Conservation (phyloP, 2,888 invertebrate species). For the Ariolimax columbianus region DNA sequence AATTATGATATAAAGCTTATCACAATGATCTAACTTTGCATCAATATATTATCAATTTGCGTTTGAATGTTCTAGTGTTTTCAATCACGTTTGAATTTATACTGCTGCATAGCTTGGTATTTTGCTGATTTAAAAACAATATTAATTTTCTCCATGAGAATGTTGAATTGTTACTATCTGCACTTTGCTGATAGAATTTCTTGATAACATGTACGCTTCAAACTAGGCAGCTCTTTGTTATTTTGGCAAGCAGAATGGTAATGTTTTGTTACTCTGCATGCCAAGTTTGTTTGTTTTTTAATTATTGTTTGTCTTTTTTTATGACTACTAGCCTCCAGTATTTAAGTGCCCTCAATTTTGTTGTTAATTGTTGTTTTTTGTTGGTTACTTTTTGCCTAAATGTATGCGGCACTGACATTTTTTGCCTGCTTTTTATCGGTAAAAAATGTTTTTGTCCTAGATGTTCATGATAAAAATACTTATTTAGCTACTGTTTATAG, state of each 20-base stretch:
- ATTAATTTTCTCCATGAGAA: background rate
- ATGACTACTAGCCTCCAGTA: background rate
- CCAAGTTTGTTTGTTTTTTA: background rate
- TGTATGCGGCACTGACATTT: no score
- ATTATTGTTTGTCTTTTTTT: background rate
- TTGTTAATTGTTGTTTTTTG: background rate
- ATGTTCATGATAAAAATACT: background rate
- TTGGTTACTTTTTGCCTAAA: background rate
- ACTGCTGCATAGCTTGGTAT: constrained; percentile 7
- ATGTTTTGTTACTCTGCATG: constrained; percentile 6
- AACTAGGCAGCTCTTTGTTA: constrained; percentile 16
- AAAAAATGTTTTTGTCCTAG: background rate
- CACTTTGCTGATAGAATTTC: background rate
- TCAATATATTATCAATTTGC: no score
- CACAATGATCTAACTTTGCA: no score
- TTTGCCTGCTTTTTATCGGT: background rate
- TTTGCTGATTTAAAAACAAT: background rate
- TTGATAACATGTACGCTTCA: background rate
- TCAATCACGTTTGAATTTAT: background rate
- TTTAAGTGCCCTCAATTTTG: background rate
- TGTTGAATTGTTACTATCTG: background rate
- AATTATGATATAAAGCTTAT: no score
- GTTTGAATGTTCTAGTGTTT: background rate
- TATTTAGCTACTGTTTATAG: background rate
- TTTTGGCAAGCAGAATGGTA: background rate